Evolutionary conservation across 2,888 invertebrate species (phyloP), one percentile per base, ranked within the genome.

Genomic region (Vandiemenella viatica): DNA sequence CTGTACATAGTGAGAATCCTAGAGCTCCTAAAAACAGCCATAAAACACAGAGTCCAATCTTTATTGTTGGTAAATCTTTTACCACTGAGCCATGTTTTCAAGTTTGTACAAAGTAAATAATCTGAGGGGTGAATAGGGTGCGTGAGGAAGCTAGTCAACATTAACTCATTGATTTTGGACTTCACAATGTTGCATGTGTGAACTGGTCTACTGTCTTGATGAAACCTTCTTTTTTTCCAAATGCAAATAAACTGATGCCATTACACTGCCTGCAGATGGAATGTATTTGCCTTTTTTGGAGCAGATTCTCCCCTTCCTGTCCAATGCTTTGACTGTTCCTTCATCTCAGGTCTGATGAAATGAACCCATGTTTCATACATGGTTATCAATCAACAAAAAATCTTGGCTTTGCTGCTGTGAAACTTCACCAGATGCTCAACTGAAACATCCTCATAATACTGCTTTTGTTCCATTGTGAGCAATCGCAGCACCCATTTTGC

Each of bases 11-110:
- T 53, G 46, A 52, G 52, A 53, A 52, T 21, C 43, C 37, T 50
- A 44, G 44, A 45, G 50, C 43, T 46, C 48, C 43, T 53, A 50
- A 53, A 53, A 52, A 53, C 47, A 53, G 50, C 40, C 45, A 53
- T 53, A 19, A 50, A 53, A 44, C 41, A 50, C 53, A 45, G 21
- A 53, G 42, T 15, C 43, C 42, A 53, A 17, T 53, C 40, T 53
- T 53, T 52, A 50, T 50, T 44, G 45, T 50, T 53, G 52, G 44
- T 23, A 52, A 52, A 48, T 52, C 46, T 51, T 52, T 51, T 20
- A 52, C 48, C 4, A 49, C 48, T 37, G 41, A 48, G 37, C 44
- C 40, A 47, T 49, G 13, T 13, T 52, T 52, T 48, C 45, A 52
- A 49, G 43, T 52, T n/a, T n/a, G 42, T 37, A 43, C 23, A 50